Evolutionary conservation across 1,140 invertebrate genomes (phyloP).

Genomic region (Pectinophora gossypiella): DNA sequence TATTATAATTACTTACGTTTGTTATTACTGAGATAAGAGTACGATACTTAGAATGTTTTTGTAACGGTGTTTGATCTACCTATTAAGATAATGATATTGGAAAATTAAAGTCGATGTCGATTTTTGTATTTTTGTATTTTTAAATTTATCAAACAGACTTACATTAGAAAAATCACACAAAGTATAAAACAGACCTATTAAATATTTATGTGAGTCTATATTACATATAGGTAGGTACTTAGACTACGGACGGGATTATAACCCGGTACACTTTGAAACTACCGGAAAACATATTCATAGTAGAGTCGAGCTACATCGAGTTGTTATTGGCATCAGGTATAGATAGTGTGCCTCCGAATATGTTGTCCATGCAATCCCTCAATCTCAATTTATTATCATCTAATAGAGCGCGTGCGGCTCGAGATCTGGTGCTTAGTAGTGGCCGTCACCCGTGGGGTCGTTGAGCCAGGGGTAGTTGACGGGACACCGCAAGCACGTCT

Average conservation of each 20-base stretch:
- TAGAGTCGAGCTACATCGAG: conserved; percentile 10
- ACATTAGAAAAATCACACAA: conserved; percentile 74
- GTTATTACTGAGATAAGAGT: no score
- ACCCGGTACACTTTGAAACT: conserved; percentile 71
- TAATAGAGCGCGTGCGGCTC: conserved; percentile 57
- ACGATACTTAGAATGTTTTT: no score
- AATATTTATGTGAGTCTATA: conserved; percentile 77
- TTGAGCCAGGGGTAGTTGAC: conserved; percentile 96
- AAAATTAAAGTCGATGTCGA: conserved; percentile 13
- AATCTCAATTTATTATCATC: conserved; percentile 55
- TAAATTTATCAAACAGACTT: conserved; percentile 75
- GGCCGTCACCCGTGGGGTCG: conserved; percentile 93
- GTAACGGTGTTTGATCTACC: no score
- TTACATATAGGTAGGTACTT: conserved; percentile 75
- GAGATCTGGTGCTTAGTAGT: conserved; percentile 81
- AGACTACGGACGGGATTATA: conserved; percentile 74
- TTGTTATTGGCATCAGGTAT: background rate
- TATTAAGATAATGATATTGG: no score
- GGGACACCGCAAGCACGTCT: conserved; percentile 94
- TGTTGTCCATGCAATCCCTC: conserved; percentile 51
- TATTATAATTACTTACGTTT: no score
- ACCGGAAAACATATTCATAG: conserved; percentile 58
- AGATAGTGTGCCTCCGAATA: conserved; percentile 30
- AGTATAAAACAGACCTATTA: conserved; percentile 75
- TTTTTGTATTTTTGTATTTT: conserved; percentile 64